These are phyloP conservation scores for Semnornis frantzii DNA, from an alignment of 2,113 vertebrate genomes.

Conservation along the genomic window DNA sequence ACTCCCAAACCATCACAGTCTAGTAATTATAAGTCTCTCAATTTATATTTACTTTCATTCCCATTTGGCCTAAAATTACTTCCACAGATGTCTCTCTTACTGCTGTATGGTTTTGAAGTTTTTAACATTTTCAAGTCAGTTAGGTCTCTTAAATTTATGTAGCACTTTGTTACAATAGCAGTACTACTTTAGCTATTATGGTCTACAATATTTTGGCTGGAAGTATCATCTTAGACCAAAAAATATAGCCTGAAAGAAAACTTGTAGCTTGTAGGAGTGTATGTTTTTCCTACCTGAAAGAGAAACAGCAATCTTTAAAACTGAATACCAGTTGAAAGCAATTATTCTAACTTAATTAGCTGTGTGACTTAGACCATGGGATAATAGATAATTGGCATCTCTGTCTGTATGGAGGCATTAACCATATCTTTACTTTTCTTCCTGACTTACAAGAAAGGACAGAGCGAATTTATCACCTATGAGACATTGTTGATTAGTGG, in stretches of 20 bases:
- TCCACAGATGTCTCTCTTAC: not conserved
- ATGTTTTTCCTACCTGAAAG: not conserved
- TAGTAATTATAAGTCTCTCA: not conserved
- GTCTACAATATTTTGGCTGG: not conserved
- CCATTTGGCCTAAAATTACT: not conserved
- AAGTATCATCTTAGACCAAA: not conserved
- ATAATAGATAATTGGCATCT: not conserved
- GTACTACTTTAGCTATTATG: not conserved
- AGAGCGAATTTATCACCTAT: not conserved
- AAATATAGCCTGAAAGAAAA: not conserved
- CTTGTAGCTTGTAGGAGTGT: not conserved
- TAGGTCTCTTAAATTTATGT: not conserved
- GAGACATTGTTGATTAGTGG: not conserved
- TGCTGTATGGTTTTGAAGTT: not conserved
- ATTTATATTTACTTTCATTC: not conserved
- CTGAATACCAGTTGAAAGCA: not conserved
- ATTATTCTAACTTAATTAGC: constrained; percentile 36
- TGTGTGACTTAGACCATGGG: not conserved
- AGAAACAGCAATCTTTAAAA: not conserved
- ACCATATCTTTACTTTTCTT: not conserved
- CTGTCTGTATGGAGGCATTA: not conserved
- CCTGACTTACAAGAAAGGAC: not conserved
- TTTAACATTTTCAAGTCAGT: not conserved
- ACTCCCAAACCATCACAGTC: too few species aligned
- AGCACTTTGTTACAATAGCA: not conserved